Base-by-base conservation (phyloP, 2,113 vertebrate genomes). In the Sylvilagus bachmani region DNA sequence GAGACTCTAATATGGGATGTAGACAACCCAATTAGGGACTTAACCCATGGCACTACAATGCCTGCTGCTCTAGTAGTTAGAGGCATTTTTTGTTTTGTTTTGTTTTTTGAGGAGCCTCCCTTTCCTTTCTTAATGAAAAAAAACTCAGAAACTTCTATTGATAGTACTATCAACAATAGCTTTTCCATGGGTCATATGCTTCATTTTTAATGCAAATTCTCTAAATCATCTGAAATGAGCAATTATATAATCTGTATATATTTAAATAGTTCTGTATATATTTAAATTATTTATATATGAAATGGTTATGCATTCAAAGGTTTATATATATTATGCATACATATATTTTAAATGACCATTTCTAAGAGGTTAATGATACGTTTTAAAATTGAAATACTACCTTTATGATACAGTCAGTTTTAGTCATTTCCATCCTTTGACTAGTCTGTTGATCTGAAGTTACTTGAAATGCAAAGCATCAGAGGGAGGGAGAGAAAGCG, bases 141-240 rank as follows among this genome's bases (percentile, higher is more conserved):
- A 61, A 53, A 31, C 10, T 81, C 89, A 6, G 53, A 81, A 89
- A 61, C 31, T 83, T 87, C 2, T 77, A 78, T 53, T 13, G 53
- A 31, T 55, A 71, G 10, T 49, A 51, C 75, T 69, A 82, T 77
- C 55, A 96, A 62, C 10, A 82, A 53, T 36, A 87, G 71, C 6
- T 83, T 83, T 77, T 22, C 12, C 53, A 64, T 70, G 3, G 55
- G 24, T 36, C 9, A 58, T 22, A 44, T 55, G 44, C 67, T 79
- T 93, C 33, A 67, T 44, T 85, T 89, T 88, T 66, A 61, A 87
- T 53, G 33, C 36, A 86, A 77, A 31, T 36, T 78, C 33, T 53
- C 31, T 90, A 86, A 66, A 90, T 94, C 33, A 86, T 16, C 64
- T 61, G 6, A 78, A 58, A 69, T 78, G 29, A 84, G n/a, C 29